A percentile compares a stretch with the other conserved stretches of the same genome.
These are phyloP conservation scores for Coryphaenoides rupestris DNA, from an alignment of 2,113 vertebrate genomes.

Conservation along the genomic window DNA sequence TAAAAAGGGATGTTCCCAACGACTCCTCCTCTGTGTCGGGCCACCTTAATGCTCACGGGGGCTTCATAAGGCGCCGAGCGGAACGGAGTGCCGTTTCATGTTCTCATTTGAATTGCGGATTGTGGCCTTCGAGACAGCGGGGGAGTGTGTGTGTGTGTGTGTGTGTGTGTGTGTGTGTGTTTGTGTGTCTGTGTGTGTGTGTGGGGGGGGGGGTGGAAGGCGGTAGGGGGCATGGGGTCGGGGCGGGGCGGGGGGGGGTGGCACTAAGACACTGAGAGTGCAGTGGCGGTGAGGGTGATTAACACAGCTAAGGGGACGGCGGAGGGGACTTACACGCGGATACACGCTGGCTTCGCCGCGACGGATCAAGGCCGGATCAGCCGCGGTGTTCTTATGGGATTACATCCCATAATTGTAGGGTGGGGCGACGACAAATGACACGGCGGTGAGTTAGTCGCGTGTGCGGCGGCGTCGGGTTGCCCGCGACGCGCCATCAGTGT, in stretches of 20 bases:
- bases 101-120: constrained; percentile 48
- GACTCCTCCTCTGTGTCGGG: constrained; percentile 24
- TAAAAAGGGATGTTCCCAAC: too few species aligned
- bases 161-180: too few species aligned
- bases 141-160: too few species aligned
- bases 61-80: constrained; percentile 38
- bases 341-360: constrained; percentile 46
- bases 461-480: constrained; percentile 21
- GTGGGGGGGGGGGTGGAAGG: too few species aligned
- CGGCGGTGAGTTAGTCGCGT: constrained; percentile 18
- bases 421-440: constrained; percentile 21
- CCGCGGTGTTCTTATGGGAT: constrained; percentile 61
- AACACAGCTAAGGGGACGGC: constrained; percentile 52
- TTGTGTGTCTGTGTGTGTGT: too few species aligned
- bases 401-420: constrained; percentile 58
- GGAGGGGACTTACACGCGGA: constrained; percentile 54
- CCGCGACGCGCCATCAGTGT: not conserved
- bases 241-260: constrained; percentile 10
- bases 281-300: constrained; percentile 64
- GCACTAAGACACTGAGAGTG: constrained; percentile 61
- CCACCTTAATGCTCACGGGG: constrained; percentile 33
- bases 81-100: constrained; percentile 36
- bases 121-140: constrained; percentile 37
- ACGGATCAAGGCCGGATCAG: constrained; percentile 53
- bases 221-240: constrained; percentile 8